A percentile compares a stretch with the other conserved stretches of the same genome.
phyloP scores from a whole-genome alignment of 2,888 invertebrate species.

The Erannis defoliaria region DNA sequence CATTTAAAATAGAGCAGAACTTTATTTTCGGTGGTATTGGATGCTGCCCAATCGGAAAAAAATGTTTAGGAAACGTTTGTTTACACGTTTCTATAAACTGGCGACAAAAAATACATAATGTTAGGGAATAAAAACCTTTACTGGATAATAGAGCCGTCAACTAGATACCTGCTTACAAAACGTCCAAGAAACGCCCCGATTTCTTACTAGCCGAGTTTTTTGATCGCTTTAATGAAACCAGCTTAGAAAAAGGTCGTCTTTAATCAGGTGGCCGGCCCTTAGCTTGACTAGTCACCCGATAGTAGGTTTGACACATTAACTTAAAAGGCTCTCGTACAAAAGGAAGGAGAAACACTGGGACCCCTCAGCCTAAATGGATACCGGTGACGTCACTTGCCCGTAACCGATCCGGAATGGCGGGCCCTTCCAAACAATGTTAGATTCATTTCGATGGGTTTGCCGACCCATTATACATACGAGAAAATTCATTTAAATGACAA shows the following conservation, averaged over 20 bases:
- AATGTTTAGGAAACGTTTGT: constrained; percentile 31
- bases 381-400: constrained; percentile 53
- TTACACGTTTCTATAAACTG: constrained; percentile 28
- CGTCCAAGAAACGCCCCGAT: constrained; percentile 6
- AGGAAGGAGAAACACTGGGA: constrained; percentile 28
- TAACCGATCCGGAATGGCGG: constrained; percentile 55
- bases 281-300: constrained; percentile 28
- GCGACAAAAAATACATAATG: constrained; percentile 16
- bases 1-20: constrained; percentile 37
- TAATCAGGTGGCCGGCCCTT: constrained; percentile 25
- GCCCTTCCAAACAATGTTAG: constrained; percentile 53
- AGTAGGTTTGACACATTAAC: constrained; percentile 32
- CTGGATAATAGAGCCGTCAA: constrained; percentile 10
- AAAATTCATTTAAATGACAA: constrained; percentile 15
- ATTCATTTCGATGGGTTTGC: constrained; percentile 53
- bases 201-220: constrained; percentile 20
- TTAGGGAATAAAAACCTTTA: constrained; percentile 24
- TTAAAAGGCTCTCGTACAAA: constrained; percentile 30
- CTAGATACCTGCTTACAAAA: constrained; percentile 31
- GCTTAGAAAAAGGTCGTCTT: constrained; percentile 18
- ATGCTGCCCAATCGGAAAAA: constrained; percentile 25
- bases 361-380: constrained; percentile 43
- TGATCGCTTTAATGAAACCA: constrained; percentile 8
- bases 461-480: constrained; percentile 38
- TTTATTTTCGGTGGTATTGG: constrained; percentile 44